phyloP scores from a whole-genome alignment of 2,888 invertebrate genomes.

The Nemotelus nigrinus region DNA sequence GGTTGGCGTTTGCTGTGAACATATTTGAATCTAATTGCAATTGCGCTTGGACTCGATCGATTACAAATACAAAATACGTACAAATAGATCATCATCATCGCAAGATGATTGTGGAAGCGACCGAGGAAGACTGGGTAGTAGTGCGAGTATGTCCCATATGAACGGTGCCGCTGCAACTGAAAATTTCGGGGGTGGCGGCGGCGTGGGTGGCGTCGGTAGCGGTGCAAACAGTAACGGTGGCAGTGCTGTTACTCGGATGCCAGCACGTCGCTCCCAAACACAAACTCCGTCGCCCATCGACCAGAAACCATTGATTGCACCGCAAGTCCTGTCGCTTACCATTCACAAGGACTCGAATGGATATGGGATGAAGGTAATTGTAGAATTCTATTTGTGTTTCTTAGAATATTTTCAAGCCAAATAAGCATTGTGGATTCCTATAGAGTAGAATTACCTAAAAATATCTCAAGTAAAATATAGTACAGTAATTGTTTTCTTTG shows the following conservation, averaged over 20 bases:
- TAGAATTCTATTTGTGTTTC: conserved; percentile 26
- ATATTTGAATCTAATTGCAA: too few species aligned
- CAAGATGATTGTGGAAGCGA: conserved; percentile 28
- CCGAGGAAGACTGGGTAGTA: conserved; percentile 16
- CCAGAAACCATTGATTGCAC: conserved; percentile 35
- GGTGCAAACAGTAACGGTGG: conserved; percentile 53
- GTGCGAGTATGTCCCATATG: conserved; percentile 46
- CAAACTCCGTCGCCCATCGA: conserved; percentile 53
- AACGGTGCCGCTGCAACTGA: conserved; percentile 46
- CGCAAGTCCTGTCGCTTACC: conserved; percentile 60
- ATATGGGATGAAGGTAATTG: conserved; percentile 64
- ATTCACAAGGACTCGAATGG: conserved; percentile 65
- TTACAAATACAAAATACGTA: background rate
- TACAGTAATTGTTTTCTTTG: background rate
- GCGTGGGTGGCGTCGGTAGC: conserved; percentile 51
- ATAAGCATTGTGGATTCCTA: background rate
- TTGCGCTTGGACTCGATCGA: background rate
- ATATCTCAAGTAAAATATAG: background rate
- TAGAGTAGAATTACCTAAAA: background rate
- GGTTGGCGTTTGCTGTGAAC: background rate
- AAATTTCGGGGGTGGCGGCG: conserved; percentile 51
- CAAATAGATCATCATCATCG: conserved; percentile 23
- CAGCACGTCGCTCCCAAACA: conserved; percentile 59
- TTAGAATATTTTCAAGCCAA: background rate
- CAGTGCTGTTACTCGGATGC: conserved; percentile 51